Base-by-base conservation (phyloP, 2,113 vertebrate species). In the Otis tarda region DNA sequence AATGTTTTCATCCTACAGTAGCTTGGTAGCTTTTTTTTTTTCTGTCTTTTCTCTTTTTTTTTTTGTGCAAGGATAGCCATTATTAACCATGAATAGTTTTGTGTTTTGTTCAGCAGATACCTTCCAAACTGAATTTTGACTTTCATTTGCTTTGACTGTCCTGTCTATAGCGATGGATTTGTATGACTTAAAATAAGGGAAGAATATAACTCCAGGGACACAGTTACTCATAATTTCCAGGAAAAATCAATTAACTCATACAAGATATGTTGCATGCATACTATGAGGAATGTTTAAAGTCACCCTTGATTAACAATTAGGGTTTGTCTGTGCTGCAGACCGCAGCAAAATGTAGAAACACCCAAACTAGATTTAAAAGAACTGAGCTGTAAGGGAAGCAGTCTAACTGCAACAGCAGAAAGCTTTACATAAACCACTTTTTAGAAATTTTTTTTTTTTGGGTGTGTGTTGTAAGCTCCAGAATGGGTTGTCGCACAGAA, bases 151-250 rank as follows among this genome's bases (percentile, higher is more conserved):
- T 81, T 78, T 94, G 57, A 60, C 49, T 75, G 31, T 35, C 53
- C n/a, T 82, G 61, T 70, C 69, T 78, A 67, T 68, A 89, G n/a
- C 69, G 94, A 69, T 20, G 20, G 53, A 69, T 69, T 59, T 37
- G 15, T 47, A 50, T 0, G 31, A 64, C 65, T 91, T 92, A 64
- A 93, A 93, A 74, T 30, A 70, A 73, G 9, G 45, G n/a, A 91
- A 83, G 57, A 90, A 49, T 73, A 61, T 63, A 67, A 8, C 80
- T 75, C 31, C 49, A 89, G 70, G 59, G 77, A 83, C 49, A 45
- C 10, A 52, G 68, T 93, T 93, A 89, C 68, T 87, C 65, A 53
- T 78, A 61, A 82, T 92, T 97, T 96, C 69, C 70, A 85, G 81
- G 83, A 81, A 84, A 93, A 73, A 79, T 25, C 57, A 93, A 57